phyloP scores from a whole-genome alignment of 1,140 invertebrate genomes.

The Scaptomyza pallida region DNA sequence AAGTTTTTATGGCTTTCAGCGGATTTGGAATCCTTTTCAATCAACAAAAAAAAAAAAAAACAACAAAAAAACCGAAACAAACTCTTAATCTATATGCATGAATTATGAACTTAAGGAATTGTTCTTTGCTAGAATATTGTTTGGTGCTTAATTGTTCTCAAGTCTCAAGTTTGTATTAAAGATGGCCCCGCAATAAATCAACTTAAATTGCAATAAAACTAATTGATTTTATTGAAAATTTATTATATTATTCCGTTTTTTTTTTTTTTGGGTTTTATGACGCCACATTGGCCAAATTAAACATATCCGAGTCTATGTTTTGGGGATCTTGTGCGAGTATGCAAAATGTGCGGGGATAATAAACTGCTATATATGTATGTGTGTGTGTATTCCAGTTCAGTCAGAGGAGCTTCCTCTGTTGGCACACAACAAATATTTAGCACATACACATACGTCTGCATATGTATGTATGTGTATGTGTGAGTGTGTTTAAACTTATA shows the following conservation, averaged over 20 bases:
- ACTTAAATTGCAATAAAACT: not conserved
- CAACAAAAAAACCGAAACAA: too few species aligned
- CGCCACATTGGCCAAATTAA: conserved; percentile 27
- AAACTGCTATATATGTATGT: conserved; percentile 33
- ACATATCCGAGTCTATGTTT: conserved; percentile 26
- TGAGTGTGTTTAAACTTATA: conserved; percentile 9
- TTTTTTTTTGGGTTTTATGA: conserved; percentile 10
- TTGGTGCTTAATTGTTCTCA: too few species aligned
- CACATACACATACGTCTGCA: conserved; percentile 15
- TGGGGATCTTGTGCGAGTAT: not conserved
- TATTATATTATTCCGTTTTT: conserved; percentile 5
- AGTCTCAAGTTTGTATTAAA: too few species aligned
- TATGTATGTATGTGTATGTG: not conserved
- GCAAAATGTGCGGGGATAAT: conserved; percentile 20
- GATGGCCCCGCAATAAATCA: not conserved
- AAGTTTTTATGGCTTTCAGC: conserved; percentile 14
- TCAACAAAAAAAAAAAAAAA: too few species aligned
- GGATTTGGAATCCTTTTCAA: conserved; percentile 4
- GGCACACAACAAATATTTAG: conserved; percentile 23
- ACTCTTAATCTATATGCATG: not conserved
- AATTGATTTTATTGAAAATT: conserved; percentile 16
- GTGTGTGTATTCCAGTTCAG: conserved; percentile 19
- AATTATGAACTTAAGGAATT: not conserved
- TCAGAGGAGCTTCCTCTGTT: conserved; percentile 32
- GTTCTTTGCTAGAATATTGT: too few species aligned